Percentiles rank a stretch among this genome's conserved stretches.
Evolutionary conservation across 2,888 invertebrate species (phyloP).

Genomic region (Schizaphis graminum): DNA sequence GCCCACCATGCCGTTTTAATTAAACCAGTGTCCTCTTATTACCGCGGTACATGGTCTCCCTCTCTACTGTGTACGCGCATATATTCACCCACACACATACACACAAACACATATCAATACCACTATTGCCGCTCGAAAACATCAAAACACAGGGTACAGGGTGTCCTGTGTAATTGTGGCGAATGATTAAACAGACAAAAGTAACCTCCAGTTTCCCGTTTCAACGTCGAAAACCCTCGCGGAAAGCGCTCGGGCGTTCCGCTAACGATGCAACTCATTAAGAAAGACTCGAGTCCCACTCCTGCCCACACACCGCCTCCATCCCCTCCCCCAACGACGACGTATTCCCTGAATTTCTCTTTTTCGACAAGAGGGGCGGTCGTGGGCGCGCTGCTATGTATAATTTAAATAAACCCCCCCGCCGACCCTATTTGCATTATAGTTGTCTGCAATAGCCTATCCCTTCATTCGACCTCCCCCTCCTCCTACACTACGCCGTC

Average conservation of each 20-base stretch:
- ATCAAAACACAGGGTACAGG: slow-evolving; percentile 34
- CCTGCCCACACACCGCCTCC: not conserved
- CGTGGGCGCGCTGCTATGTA: slow-evolving; percentile 16
- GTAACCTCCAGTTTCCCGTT: slow-evolving; percentile 26
- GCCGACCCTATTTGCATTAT: not conserved
- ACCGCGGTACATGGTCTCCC: not conserved
- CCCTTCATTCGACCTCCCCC: not conserved
- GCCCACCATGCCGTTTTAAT: not conserved
- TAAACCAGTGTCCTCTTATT: slow-evolving; percentile 35
- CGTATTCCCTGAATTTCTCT: slow-evolving; percentile 38
- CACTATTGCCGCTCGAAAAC: not conserved
- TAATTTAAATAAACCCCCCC: slow-evolving; percentile 58
- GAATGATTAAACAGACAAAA: slow-evolving; percentile 55
- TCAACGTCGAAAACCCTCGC: slow-evolving; percentile 1
- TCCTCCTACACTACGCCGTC: not conserved
- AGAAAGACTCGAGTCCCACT: slow-evolving; percentile 36
- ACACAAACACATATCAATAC: not conserved
- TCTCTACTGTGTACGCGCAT: not conserved
- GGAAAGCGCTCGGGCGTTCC: slow-evolving; percentile 53
- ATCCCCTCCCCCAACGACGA: not conserved
- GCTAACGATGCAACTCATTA: slow-evolving; percentile 65
- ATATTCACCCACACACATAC: not conserved
- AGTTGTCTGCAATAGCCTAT: slow-evolving; percentile 9
- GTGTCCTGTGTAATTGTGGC: slow-evolving; percentile 32
- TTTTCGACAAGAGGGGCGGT: slow-evolving; percentile 46